Evolutionary conservation across 2,888 invertebrate genomes (phyloP).

Genomic region (Xestia xanthographa): DNA sequence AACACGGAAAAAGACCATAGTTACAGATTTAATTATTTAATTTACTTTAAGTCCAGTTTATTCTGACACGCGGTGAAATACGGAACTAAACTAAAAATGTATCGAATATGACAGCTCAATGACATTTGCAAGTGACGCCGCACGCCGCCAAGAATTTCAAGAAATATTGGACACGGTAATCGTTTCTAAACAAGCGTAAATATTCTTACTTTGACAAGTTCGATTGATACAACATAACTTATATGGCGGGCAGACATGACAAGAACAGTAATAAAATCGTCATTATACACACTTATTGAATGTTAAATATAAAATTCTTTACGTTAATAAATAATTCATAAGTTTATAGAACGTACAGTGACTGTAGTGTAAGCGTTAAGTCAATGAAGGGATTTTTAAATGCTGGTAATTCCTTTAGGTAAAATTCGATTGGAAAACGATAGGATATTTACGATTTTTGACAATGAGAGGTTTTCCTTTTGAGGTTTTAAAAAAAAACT

Average conservation of each 20-base stretch:
- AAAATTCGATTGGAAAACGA: not conserved
- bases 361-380: conserved; percentile 22
- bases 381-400: conserved; percentile 10
- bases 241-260: conserved; percentile 61
- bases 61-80: conserved; percentile 19
- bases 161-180: conserved; percentile 35
- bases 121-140: conserved; percentile 22
- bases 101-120: conserved; percentile 41
- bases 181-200: conserved; percentile 67
- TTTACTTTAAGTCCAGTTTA: not conserved
- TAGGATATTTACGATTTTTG: not conserved
- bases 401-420: not conserved
- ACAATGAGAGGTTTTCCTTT: not conserved
- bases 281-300: conserved; percentile 62
- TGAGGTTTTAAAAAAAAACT: too few species aligned
- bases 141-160: conserved; percentile 26
- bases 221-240: conserved; percentile 51
- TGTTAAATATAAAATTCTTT: conserved; percentile 54
- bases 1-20: conserved; percentile 24
- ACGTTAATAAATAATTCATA: conserved; percentile 63
- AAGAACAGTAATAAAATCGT: conserved; percentile 64
- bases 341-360: conserved; percentile 49
- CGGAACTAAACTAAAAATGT: conserved; percentile 21
- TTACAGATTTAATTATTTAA: not conserved
- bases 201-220: conserved; percentile 40